Base-by-base conservation (phyloP, 2,888 invertebrate genomes). In the Rotaria socialis region DNA sequence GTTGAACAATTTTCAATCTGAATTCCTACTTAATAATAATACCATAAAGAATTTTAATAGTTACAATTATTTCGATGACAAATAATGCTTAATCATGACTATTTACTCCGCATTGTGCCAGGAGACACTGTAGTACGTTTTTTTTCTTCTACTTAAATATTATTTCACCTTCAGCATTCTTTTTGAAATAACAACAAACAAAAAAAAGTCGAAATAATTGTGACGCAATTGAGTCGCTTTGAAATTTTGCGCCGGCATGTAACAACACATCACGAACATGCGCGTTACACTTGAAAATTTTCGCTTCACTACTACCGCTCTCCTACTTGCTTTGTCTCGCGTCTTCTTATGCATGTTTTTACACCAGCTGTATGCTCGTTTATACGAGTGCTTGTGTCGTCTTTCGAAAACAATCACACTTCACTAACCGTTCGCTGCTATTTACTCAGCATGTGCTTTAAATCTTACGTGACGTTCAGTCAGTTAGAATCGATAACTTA, bases 401-500 rank as follows among this genome's bases (percentile, higher is more conserved):
- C 16, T 35, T 27, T 16, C 10, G 35, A 35, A 27, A 67, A 67
- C 35, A 67, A 67, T 67, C 67, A 35, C 67, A 67, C 67, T 67
- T 35, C 67, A 67, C 14, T 67, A 67, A 35, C 16, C 35, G 35
- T 16, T 67, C 35, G 67, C 19, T 67, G 11, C 35, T 67, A 67
- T 67, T 67, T 67, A 67, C 67, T 67, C 67, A 67, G 67, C 67
- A 35, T 67, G 67, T 35, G 27, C 27, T 67, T 35, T 27, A 2
- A 14, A 35, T 67, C 67, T 67, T 67, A 67, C 67, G 67, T 67
- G 67, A 67, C 35, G 10, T 35, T 35, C 35, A 67, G 16, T 14
- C 35, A 35, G 16, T 35, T 67, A 14, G 67, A 35, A 67, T 67
- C 67, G 67, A 67, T 67, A 67, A 67, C 67, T 67, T 67, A 67